Percentiles rank a stretch among this genome's conserved stretches.
phyloP scores from a whole-genome alignment of 2,888 invertebrate genomes.

The Ametastegia equiseti region DNA sequence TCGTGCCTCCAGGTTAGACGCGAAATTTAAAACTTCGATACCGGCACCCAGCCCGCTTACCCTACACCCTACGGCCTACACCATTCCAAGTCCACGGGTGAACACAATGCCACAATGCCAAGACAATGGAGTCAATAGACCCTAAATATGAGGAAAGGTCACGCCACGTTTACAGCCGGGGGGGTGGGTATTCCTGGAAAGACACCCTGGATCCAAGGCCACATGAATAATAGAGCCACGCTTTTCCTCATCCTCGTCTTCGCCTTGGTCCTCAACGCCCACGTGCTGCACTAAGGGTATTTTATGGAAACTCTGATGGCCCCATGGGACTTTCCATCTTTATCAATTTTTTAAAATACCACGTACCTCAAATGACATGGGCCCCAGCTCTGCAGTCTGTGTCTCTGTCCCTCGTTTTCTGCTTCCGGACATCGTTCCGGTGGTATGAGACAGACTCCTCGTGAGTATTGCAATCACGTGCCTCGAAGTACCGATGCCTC shows the following conservation, averaged over 20 bases:
- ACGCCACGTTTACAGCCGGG: slow-evolving; percentile 44
- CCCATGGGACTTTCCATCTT: slow-evolving; percentile 28
- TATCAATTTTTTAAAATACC: slow-evolving; percentile 29
- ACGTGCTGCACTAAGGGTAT: slow-evolving; percentile 16
- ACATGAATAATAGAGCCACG: slow-evolving; percentile 42
- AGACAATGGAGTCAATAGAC: slow-evolving; percentile 46
- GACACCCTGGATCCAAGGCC: slow-evolving; percentile 36
- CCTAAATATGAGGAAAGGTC: slow-evolving; percentile 47
- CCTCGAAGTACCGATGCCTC: slow-evolving; percentile 16
- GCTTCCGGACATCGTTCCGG: neutral
- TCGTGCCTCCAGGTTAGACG: slow-evolving; percentile 33
- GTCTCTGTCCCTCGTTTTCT: neutral
- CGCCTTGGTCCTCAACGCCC: slow-evolving; percentile 3
- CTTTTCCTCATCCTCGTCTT: slow-evolving; percentile 24
- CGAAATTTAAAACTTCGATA: slow-evolving; percentile 43
- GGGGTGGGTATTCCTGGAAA: slow-evolving; percentile 27
- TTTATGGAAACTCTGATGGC: slow-evolving; percentile 15
- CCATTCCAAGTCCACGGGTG: slow-evolving; percentile 5
- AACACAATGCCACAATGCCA: slow-evolving; percentile 41
- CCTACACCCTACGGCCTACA: too few relatives aligned
- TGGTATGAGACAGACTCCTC: neutral
- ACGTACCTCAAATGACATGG: neutral
- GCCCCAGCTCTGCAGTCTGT: neutral
- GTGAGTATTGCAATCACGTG: slow-evolving; percentile 37
- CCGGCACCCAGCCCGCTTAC: slow-evolving; percentile 24